Evolutionary conservation across 2,888 invertebrate species (phyloP).

Genomic region (Trichopoda pennipes): DNA sequence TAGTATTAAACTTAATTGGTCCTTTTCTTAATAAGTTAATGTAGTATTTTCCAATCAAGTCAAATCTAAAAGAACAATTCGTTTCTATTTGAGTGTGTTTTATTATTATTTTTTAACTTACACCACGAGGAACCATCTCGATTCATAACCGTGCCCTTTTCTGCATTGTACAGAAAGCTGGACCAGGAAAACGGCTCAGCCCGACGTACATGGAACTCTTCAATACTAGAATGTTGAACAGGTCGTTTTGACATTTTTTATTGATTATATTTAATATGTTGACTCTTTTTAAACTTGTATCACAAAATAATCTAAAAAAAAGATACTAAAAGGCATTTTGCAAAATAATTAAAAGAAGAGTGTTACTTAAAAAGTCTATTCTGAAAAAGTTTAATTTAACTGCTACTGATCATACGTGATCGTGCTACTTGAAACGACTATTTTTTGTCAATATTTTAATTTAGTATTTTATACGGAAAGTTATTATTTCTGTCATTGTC

Average conservation of each 20-base stretch:
- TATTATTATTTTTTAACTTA: constrained; percentile 80
- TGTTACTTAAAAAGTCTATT: not conserved
- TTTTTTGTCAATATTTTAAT: constrained; percentile 51
- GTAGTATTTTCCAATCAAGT: too few species aligned
- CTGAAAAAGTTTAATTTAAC: not conserved
- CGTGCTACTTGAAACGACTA: constrained; percentile 55
- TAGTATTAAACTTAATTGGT: too few species aligned
- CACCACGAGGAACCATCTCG: constrained; percentile 86
- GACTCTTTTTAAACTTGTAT: too few species aligned
- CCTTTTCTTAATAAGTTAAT: too few species aligned
- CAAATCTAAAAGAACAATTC: too few species aligned
- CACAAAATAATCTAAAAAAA: too few species aligned
- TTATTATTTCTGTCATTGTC: constrained; percentile 49
- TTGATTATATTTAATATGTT: not conserved
- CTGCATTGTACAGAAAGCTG: constrained; percentile 82
- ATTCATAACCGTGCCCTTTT: constrained; percentile 84
- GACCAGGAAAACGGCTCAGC: constrained; percentile 76
- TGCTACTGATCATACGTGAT: constrained; percentile 51
- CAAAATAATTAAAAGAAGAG: too few species aligned
- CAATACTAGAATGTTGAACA: constrained; percentile 73
- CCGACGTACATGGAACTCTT: constrained; percentile 76
- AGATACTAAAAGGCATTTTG: too few species aligned
- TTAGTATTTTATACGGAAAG: constrained; percentile 34
- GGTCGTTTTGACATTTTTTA: constrained; percentile 77
- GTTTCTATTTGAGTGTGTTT: too few species aligned